Percentiles rank a stretch among this genome's conserved stretches.
phyloP scores from a whole-genome alignment of 1,140 invertebrate genomes.

The Cheumatopsyche charites region DNA sequence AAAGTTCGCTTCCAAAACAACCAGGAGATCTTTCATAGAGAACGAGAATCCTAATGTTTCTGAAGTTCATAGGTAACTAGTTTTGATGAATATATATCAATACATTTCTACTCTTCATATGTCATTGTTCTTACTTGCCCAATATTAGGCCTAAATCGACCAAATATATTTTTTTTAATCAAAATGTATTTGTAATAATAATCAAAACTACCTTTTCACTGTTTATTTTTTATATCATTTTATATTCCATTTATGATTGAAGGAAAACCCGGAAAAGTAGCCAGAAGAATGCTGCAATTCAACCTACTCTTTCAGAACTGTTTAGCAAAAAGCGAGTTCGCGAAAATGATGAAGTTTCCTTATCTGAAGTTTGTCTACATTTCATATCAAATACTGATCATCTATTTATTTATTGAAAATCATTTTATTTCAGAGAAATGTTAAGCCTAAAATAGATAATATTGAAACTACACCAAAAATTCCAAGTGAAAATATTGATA shows the following conservation, averaged over 20 bases:
- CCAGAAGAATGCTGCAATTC: conserved; percentile 8
- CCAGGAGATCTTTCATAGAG: background rate
- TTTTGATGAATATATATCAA: too few relatives aligned
- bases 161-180: too few relatives aligned
- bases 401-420: too few relatives aligned
- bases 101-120: too few relatives aligned
- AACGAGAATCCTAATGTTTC: background rate
- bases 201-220: too few relatives aligned
- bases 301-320: conserved; percentile 40
- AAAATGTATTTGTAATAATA: too few relatives aligned
- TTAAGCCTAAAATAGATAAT: conserved; percentile 13
- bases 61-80: too few relatives aligned
- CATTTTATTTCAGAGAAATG: conserved; percentile 15
- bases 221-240: background rate
- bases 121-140: too few relatives aligned
- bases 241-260: background rate
- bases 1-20: background rate
- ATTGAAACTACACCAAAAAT: background rate
- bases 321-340: conserved; percentile 43
- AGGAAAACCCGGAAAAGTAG: conserved; percentile 17
- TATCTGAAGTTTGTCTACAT: background rate
- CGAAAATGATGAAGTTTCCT: conserved; percentile 20
- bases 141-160: too few relatives aligned
- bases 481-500: background rate
- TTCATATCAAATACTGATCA: background rate